Conservation (phyloP, 2,113 vertebrate genomes). For the Strix aluco region DNA sequence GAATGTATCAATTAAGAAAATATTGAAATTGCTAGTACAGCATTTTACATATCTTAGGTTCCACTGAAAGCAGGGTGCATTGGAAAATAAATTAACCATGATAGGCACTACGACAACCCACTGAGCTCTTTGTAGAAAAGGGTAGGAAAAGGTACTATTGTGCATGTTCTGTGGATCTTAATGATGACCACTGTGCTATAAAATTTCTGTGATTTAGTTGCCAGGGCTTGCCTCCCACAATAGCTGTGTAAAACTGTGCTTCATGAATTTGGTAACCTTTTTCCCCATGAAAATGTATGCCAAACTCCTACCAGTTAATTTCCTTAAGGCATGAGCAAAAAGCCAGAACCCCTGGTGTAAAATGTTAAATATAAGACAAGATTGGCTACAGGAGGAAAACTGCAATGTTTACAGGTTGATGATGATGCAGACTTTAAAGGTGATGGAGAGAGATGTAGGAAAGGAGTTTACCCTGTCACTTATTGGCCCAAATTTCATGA, state of each 20-base stretch:
- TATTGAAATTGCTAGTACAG: constrained; percentile 33
- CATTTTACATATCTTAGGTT: constrained; percentile 19
- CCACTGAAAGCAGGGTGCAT: not conserved
- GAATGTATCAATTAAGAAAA: constrained; percentile 63
- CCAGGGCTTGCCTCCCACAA: not conserved
- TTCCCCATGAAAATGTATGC: not conserved
- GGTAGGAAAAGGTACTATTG: not conserved
- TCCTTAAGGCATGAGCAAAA: not conserved
- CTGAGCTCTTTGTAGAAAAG: not conserved
- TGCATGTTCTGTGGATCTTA: not conserved
- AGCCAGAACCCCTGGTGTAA: not conserved
- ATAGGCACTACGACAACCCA: not conserved
- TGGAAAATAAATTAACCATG: not conserved
- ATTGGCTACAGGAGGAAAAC: not conserved
- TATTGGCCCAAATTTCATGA: not conserved
- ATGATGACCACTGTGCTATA: not conserved
- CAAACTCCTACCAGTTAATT: not conserved
- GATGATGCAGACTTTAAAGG: not conserved
- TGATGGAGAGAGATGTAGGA: not conserved
- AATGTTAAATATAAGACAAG: not conserved
- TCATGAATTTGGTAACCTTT: constrained; percentile 3
- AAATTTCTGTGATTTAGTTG: not conserved
- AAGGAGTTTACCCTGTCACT: not conserved
- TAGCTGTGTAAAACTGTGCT: not conserved
- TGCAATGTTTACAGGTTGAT: not conserved